phyloP scores from a whole-genome alignment of 2,113 vertebrate species.

The Gasterosteus aculeatus region DNA sequence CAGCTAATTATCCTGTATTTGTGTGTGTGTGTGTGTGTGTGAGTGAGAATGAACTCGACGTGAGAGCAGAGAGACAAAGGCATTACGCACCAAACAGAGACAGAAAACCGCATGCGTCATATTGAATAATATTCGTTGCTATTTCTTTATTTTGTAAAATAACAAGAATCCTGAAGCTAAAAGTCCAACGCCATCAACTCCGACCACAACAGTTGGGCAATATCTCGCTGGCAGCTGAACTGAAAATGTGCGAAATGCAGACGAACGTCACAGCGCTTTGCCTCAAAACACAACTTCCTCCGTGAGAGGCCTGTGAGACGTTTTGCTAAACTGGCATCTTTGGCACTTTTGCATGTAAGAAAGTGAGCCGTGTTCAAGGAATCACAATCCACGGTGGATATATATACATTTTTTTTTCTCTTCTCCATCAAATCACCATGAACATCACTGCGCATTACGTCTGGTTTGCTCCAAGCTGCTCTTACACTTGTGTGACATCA shows the following conservation, averaged over 20 bases:
- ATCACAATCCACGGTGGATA: conserved; percentile 48
- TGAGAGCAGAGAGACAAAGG: conserved; percentile 13
- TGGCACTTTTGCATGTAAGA: conserved; percentile 65
- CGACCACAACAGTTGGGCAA: conserved; percentile 65
- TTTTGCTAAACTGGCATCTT: conserved; percentile 67
- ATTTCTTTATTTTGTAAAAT: conserved; percentile 44
- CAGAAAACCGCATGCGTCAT: conserved; percentile 30
- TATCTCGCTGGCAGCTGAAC: conserved; percentile 46
- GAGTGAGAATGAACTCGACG: not conserved
- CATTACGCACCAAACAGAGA: conserved; percentile 1
- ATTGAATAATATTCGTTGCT: conserved; percentile 30
- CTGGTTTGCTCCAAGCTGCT: conserved; percentile 21
- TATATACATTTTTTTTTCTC: not conserved
- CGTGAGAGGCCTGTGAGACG: conserved; percentile 49
- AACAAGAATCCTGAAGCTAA: conserved; percentile 37
- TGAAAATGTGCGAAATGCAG: conserved; percentile 72
- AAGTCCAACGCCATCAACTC: conserved; percentile 28
- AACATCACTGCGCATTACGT: conserved; percentile 41
- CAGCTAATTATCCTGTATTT: conserved; percentile 60
- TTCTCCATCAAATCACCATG: conserved; percentile 44
- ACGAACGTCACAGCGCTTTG: conserved; percentile 55
- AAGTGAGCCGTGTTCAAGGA: conserved; percentile 58
- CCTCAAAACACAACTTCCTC: conserved; percentile 59
- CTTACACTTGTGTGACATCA: conserved; percentile 49
- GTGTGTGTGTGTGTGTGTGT: conserved; percentile 26